phyloP scores from a whole-genome alignment of 1,140 invertebrate genomes.

The Drosophila sucinea region DNA sequence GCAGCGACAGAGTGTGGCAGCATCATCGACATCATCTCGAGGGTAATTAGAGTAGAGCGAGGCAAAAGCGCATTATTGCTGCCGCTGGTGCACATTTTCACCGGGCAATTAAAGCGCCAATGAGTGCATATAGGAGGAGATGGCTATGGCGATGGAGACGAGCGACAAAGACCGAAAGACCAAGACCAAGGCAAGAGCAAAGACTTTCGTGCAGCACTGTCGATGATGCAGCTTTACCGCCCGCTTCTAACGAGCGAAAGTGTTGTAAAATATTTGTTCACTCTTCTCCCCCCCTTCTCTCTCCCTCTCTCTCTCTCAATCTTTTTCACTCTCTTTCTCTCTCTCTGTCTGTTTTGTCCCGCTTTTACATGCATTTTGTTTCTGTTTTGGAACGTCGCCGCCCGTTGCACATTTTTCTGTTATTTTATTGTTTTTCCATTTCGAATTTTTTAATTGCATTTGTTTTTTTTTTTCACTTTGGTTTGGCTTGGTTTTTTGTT shows the following conservation, averaged over 20 bases:
- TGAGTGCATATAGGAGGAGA: slow-evolving; percentile 50
- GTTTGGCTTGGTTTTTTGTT: not conserved
- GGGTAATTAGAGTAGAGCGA: slow-evolving; percentile 55
- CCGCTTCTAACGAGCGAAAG: slow-evolving; percentile 77
- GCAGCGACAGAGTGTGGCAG: not conserved
- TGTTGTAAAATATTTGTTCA: slow-evolving; percentile 77
- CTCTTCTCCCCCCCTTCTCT: slow-evolving; percentile 30
- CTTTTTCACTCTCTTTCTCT: slow-evolving; percentile 23
- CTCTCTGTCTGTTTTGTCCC: slow-evolving; percentile 22
- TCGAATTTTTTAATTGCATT: slow-evolving; percentile 76
- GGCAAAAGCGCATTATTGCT: slow-evolving; percentile 47
- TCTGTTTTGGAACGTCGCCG: slow-evolving; percentile 36
- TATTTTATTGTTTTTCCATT: slow-evolving; percentile 73
- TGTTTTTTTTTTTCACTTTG: slow-evolving; percentile 38
- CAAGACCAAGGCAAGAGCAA: slow-evolving; percentile 13
- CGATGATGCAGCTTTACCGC: slow-evolving; percentile 32
- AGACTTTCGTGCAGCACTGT: slow-evolving; percentile 70
- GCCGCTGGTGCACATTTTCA: slow-evolving; percentile 55
- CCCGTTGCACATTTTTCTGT: slow-evolving; percentile 55
- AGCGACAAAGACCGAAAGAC: not conserved
- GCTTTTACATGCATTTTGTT: slow-evolving; percentile 20
- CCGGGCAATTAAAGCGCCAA: slow-evolving; percentile 58
- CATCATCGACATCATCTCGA: slow-evolving; percentile 36
- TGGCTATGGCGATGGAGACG: not conserved
- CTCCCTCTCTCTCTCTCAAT: slow-evolving; percentile 21